A percentile compares a stretch with the other conserved stretches of the same genome.
Conservation (phyloP, 1,140 invertebrate genomes). For the Leguminivora glycinivorella region DNA sequence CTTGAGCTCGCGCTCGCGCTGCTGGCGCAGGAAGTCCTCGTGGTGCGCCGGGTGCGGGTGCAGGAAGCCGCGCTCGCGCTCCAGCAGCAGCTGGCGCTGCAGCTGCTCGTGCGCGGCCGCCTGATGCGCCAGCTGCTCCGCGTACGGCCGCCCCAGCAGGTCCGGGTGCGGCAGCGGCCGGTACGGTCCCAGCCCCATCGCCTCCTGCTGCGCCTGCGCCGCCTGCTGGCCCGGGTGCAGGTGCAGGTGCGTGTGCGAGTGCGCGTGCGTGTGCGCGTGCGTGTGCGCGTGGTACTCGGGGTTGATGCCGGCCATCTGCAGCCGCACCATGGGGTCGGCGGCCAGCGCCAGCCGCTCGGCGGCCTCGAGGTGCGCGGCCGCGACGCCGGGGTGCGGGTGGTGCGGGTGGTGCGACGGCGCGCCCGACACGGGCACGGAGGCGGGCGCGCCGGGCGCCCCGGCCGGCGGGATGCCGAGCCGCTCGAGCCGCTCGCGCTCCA, state of each 20-base stretch:
- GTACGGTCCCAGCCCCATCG: constrained; percentile 69
- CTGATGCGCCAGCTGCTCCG: constrained; percentile 90
- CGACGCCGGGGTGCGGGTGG: constrained; percentile 79
- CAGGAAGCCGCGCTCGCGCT: constrained; percentile 83
- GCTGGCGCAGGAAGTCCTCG: constrained; percentile 89
- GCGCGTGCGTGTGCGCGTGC: constrained; percentile 89
- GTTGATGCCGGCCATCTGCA: constrained; percentile 92
- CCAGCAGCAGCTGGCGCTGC: constrained; percentile 90
- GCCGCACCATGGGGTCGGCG: constrained; percentile 82
- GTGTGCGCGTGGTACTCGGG: constrained; percentile 90
- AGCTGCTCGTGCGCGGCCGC: constrained; percentile 90
- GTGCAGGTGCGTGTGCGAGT: constrained; percentile 95
- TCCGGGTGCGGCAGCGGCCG: constrained; percentile 85
- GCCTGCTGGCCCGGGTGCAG: constrained; percentile 91
- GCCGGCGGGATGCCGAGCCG: constrained; percentile 86
- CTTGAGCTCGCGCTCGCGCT: constrained; percentile 90
- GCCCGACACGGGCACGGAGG: constrained; percentile 74
- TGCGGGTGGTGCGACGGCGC: constrained; percentile 65
- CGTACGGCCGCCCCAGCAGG: constrained; percentile 88
- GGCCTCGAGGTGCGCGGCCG: constrained; percentile 80
- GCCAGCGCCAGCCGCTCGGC: constrained; percentile 70
- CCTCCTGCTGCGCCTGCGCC: constrained; percentile 84
- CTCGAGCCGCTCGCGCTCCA: constrained; percentile 93
- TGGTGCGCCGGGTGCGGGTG: constrained; percentile 88
- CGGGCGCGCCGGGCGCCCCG: constrained; percentile 66